Evolutionary conservation across 2,797 vertebrate genomes (phyloP), one percentile per base, ranked within the genome.

Genomic region (Echeneis naucrates): DNA sequence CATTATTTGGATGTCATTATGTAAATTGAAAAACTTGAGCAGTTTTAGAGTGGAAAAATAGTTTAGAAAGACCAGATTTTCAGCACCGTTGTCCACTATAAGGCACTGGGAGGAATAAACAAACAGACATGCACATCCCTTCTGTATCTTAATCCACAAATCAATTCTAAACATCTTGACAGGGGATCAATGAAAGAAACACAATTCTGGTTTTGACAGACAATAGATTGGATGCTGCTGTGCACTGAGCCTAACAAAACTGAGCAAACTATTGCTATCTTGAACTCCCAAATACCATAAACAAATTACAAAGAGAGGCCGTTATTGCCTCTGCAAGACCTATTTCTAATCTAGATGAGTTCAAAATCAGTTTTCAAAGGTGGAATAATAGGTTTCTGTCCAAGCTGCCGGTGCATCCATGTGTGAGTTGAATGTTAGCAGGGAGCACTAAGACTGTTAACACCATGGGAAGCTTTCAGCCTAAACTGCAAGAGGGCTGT

Each of bases 401-500:
- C 4, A 33, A 40, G 64, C 47, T 3, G 7, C 26, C 8, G 19
- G 70, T 32, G 64, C 64, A 32, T n/a, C 19, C 16, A 35, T 7
- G 16, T 77, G 69, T 50, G 51, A 72, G 64, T 16, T 40, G 21
- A 78, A 59, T 78, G 71, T 85, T 72, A 52, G 61, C n/a, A 16
- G 32, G 35, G 27, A 78, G 61, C 50, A 76, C 55, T 21, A 37
- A 65, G 48, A 48, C 66, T 72, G 67, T 77, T 60, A 68, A 63
- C 77, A 65, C 58, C 64, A 23, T 33, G 81, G 68, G 71, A 65
- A 62, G 45, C 66, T 75, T 77, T 48, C 48, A 77, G 48, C 45
- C 57, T n/a, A 55, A 81, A 81, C 64, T 77, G 75, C 60, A 60
- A 64, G 71, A 56, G 56, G 44, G 66, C 83, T 65, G 70, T 72